Evolutionary conservation across 2,888 invertebrate genomes (phyloP), one percentile per base, ranked within the genome.

Genomic region (Cosmorhoe ocellata): DNA sequence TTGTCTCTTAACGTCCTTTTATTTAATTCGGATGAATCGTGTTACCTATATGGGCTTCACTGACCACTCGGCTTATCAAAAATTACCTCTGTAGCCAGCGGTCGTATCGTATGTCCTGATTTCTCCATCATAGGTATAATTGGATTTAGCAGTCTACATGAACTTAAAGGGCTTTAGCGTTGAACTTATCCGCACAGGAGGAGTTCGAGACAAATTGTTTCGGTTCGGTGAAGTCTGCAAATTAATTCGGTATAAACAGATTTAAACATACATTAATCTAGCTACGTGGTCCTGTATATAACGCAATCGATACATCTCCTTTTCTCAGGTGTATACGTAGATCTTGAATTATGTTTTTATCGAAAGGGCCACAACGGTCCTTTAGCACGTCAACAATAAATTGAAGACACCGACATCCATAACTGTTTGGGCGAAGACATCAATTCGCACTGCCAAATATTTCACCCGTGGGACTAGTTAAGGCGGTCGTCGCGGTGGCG

Each of bases 11-110:
- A 7, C 13, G 31, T n/a, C 22, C 33, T 36, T 78, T 79, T 78
- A 77, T 78, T 77, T 67, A 68, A 76, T 74, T 71, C 63, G 68
- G 65, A 12, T n/a, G 47, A 53, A 59, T 59, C 58, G 54, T 48
- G n/a, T n/a, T n/a, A n/a, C n/a, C 56, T 58, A 60, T 40, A n/a
- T n/a, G n/a, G n/a, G n/a, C 54, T 54, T 56, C 54, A 58, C 56
- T 32, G 37, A 3, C 58, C 46, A 49, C 44, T 46, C 38, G 44
- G 52, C 55, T 54, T 61, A 58, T 57, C 51, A 42, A 56, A 55
- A 62, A 58, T 53, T 58, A 56, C 46, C 41, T 53, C 48, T 34
- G 42, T 39, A 28, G 39, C 46, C 28, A 49, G 26, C 51, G 37
- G 38, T 50, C 7, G 30, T 34, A 40, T 18, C 40, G 33, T 41